These are phyloP conservation scores for Chionoecetes opilio DNA, from an alignment of 1,140 invertebrate genomes.

Conservation along the genomic window DNA sequence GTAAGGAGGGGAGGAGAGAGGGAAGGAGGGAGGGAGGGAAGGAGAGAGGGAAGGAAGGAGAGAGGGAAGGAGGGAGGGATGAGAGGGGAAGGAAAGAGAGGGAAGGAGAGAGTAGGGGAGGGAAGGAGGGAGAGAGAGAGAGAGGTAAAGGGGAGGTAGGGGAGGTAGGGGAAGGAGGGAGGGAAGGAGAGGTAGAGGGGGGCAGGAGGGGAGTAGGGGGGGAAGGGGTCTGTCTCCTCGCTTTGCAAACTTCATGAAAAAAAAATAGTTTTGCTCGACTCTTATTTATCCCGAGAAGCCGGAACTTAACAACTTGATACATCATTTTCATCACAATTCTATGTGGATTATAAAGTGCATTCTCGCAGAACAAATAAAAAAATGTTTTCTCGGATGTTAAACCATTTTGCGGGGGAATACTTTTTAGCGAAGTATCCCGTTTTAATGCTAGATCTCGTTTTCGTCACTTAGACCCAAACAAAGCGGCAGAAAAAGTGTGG, in stretches of 20 bases:
- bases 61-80: too few relatives aligned
- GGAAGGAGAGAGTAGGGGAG: too few relatives aligned
- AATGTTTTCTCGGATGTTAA: neutral
- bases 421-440: too few relatives aligned
- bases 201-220: neutral
- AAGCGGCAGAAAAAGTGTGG: too few relatives aligned
- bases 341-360: constrained; percentile 2
- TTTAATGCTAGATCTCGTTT: too few relatives aligned
- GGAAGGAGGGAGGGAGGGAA: too few relatives aligned
- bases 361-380: neutral
- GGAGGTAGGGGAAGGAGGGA: neutral
- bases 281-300: neutral
- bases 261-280: constrained; percentile 20
- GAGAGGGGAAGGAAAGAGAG: too few relatives aligned
- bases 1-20: too few relatives aligned
- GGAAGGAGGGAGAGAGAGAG: too few relatives aligned
- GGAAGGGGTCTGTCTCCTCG: neutral
- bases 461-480: too few relatives aligned
- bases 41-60: too few relatives aligned
- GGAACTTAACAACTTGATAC: constrained; percentile 19
- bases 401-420: neutral
- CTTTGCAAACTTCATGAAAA: constrained; percentile 10
- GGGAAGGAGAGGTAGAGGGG: neutral
- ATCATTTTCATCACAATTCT: constrained; percentile 12
- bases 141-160: too few relatives aligned